These are phyloP conservation scores for Brachionus rubens DNA, from an alignment of 1,140 invertebrate species.

Conservation along the genomic window DNA sequence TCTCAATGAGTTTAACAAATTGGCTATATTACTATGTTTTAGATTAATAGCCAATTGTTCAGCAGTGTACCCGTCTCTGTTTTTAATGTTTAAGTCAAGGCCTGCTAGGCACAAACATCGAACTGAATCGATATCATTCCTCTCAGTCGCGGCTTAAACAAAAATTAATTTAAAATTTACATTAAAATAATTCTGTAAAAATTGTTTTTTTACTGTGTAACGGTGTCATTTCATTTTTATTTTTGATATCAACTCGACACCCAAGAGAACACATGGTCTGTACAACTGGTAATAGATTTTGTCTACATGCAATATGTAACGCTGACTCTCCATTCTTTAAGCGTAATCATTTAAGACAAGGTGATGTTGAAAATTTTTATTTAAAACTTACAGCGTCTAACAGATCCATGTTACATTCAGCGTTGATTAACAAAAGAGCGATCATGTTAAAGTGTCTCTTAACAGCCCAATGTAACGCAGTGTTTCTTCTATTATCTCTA, in stretches of 20 bases:
- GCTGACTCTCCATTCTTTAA: conserved; percentile 70
- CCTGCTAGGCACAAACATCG: conserved; percentile 72
- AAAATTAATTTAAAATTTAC: conserved; percentile 73
- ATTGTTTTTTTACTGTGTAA: conserved; percentile 58
- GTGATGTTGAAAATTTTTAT: conserved; percentile 57
- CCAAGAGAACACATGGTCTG: conserved; percentile 73
- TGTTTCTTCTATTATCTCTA: conserved; percentile 73
- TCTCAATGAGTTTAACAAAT: conserved; percentile 69
- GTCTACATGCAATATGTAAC: conserved; percentile 70
- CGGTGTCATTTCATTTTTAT: conserved; percentile 58
- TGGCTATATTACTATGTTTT: conserved; percentile 72
- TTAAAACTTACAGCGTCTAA: conserved; percentile 62
- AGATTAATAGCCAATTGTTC: conserved; percentile 78
- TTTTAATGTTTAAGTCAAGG: conserved; percentile 68
- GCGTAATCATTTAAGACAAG: neutral
- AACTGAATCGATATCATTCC: conserved; percentile 49
- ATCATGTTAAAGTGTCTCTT: conserved; percentile 68
- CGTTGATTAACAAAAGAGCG: conserved; percentile 82
- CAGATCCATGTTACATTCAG: conserved; percentile 74
- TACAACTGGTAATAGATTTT: conserved; percentile 69
- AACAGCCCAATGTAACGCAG: conserved; percentile 68
- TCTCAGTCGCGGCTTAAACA: conserved; percentile 55
- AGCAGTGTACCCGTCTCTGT: conserved; percentile 71
- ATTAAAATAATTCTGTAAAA: conserved; percentile 70
- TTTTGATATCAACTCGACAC: conserved; percentile 70